phyloP scores from a whole-genome alignment of 2,113 vertebrate genomes.

The Perccottus glenii region DNA sequence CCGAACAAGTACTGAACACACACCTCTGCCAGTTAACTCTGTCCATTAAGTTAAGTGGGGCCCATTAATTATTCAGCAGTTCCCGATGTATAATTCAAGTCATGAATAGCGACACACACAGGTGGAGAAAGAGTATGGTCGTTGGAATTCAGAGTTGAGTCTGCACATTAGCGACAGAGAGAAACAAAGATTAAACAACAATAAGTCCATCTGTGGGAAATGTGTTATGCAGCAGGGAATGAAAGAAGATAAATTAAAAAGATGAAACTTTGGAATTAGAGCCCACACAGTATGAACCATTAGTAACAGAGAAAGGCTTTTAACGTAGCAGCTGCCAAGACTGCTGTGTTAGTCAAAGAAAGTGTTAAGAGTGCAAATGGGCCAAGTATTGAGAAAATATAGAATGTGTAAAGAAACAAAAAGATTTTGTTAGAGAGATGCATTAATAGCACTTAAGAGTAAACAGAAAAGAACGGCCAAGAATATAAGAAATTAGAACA shows the following conservation, averaged over 20 bases:
- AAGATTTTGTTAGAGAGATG: slow-evolving; percentile 12
- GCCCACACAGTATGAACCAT: slow-evolving; percentile 3
- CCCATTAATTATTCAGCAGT: slow-evolving; percentile 69
- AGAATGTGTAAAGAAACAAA: background rate
- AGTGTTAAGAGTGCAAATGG: background rate
- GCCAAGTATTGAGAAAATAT: background rate
- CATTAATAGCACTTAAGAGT: slow-evolving; percentile 7
- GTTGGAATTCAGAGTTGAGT: slow-evolving; percentile 16
- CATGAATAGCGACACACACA: slow-evolving; percentile 58
- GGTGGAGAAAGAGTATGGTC: slow-evolving; percentile 37
- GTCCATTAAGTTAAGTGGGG: slow-evolving; percentile 78
- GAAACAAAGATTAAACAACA: slow-evolving; percentile 4
- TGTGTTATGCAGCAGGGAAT: slow-evolving; percentile 15
- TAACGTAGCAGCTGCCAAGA: background rate
- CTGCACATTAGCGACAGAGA: slow-evolving; percentile 11
- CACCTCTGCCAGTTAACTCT: slow-evolving; percentile 66
- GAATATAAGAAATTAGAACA: slow-evolving; percentile 47
- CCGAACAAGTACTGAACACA: slow-evolving; percentile 33
- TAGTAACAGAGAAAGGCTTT: background rate
- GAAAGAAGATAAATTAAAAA: slow-evolving; percentile 3
- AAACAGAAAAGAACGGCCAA: background rate
- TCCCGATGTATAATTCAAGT: slow-evolving; percentile 72
- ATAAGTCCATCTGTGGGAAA: slow-evolving; percentile 16
- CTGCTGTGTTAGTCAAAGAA: background rate
- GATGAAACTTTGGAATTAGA: background rate